phyloP scores from a whole-genome alignment of 2,888 invertebrate genomes.

The Morpho deidamia region DNA sequence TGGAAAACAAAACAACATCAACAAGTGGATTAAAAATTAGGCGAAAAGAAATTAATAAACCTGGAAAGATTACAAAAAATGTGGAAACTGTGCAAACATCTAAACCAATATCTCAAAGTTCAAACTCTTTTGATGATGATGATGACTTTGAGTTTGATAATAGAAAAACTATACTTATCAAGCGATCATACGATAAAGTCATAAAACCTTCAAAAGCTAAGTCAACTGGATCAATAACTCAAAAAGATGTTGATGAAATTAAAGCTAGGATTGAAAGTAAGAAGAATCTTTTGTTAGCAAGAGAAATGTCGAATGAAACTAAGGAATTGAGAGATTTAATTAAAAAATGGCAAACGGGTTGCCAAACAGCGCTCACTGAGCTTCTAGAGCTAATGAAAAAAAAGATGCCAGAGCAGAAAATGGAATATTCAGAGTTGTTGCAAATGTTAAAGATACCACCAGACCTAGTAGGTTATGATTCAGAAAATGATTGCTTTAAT shows the following conservation, averaged over 20 bases:
- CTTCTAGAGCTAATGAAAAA: slow-evolving; percentile 63
- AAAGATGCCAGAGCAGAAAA: slow-evolving; percentile 56
- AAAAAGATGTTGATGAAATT: slow-evolving; percentile 60
- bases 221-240: slow-evolving; percentile 66
- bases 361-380: slow-evolving; percentile 70
- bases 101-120: slow-evolving; percentile 37
- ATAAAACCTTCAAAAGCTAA: slow-evolving; percentile 52
- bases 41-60: slow-evolving; percentile 21
- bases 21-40: slow-evolving; percentile 29
- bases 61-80: slow-evolving; percentile 15
- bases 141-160: slow-evolving; percentile 53
- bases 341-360: slow-evolving; percentile 74
- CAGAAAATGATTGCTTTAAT: slow-evolving; percentile 67
- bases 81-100: slow-evolving; percentile 12
- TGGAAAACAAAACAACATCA: slow-evolving; percentile 34
- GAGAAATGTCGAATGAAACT: slow-evolving; percentile 57
- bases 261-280: slow-evolving; percentile 61
- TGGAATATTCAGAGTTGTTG: slow-evolving; percentile 69
- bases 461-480: slow-evolving; percentile 66
- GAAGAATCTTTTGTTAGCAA: slow-evolving; percentile 53
- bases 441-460: slow-evolving; percentile 67
- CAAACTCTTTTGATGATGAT: slow-evolving; percentile 42
- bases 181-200: slow-evolving; percentile 57
- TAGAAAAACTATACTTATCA: slow-evolving; percentile 55
- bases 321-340: slow-evolving; percentile 67